Conservation (phyloP, 2,888 invertebrate genomes). For the Habrosyne pyritoides region DNA sequence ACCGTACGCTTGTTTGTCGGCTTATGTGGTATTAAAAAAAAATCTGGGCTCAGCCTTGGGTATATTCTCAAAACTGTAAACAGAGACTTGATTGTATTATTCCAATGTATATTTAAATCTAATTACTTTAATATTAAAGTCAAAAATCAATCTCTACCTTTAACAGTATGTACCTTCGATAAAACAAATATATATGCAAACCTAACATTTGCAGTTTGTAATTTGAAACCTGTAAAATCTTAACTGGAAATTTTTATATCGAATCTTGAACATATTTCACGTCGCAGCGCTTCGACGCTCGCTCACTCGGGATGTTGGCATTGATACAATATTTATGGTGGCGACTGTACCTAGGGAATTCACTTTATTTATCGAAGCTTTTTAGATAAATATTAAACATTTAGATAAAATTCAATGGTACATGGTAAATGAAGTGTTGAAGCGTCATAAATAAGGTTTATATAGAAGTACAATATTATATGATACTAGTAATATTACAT, state of each 20-base stretch:
- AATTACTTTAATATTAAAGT: not conserved
- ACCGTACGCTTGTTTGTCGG: too few relatives aligned
- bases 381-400: not conserved
- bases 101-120: not conserved
- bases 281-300: not conserved
- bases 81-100: too few relatives aligned
- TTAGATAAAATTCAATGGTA: not conserved
- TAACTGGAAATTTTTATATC: not conserved
- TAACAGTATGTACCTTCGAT: not conserved
- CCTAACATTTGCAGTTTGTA: not conserved
- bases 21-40: too few relatives aligned
- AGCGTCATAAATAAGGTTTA: not conserved
- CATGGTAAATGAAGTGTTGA: not conserved
- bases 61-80: too few relatives aligned
- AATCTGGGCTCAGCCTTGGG: too few relatives aligned
- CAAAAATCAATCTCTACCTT: not conserved
- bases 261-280: not conserved
- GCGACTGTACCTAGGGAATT: not conserved
- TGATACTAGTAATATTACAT: too few relatives aligned
- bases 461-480: too few relatives aligned
- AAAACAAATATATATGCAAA: not conserved
- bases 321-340: not conserved
- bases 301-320: not conserved
- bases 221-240: not conserved
- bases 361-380: not conserved